These are phyloP conservation scores for Sinhomidia bicolor DNA, from an alignment of 2,888 invertebrate species.

Conservation along the genomic window DNA sequence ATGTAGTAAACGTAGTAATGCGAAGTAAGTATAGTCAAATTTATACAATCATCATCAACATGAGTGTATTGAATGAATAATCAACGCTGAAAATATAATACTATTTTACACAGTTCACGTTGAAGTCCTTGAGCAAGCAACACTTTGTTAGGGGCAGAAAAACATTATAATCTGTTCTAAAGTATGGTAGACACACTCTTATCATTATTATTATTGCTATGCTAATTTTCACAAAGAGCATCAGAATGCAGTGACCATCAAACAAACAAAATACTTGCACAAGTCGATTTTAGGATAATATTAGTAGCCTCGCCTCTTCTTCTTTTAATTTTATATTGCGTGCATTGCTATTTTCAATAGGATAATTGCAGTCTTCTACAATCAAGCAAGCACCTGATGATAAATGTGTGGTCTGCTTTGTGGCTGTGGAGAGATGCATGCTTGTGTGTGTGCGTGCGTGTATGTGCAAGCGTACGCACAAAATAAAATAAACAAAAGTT, in stretches of 20 bases:
- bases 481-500: too few relatives aligned
- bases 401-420: not conserved
- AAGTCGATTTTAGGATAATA: not conserved
- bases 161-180: too few relatives aligned
- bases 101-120: not conserved
- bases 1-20: not conserved
- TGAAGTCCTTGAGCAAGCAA: conserved; percentile 38
- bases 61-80: not conserved
- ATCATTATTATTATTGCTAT: not conserved
- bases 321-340: conserved; percentile 18
- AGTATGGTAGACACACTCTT: too few relatives aligned
- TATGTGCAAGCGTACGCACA: too few relatives aligned
- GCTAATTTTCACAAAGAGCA: conserved; percentile 38
- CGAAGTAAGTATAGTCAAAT: conserved; percentile 30
- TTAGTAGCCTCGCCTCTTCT: conserved; percentile 6
- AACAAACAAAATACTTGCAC: not conserved
- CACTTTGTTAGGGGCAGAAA: not conserved
- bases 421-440: too few relatives aligned
- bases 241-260: conserved; percentile 29
- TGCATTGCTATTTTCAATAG: conserved; percentile 15
- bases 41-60: too few relatives aligned
- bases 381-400: not conserved
- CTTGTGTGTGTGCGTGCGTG: too few relatives aligned
- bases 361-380: conserved; percentile 4
- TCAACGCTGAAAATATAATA: not conserved